Evolutionary conservation across 1,140 invertebrate species (phyloP), one percentile per base, ranked within the genome.

Genomic region (Nautilus pompilius): DNA sequence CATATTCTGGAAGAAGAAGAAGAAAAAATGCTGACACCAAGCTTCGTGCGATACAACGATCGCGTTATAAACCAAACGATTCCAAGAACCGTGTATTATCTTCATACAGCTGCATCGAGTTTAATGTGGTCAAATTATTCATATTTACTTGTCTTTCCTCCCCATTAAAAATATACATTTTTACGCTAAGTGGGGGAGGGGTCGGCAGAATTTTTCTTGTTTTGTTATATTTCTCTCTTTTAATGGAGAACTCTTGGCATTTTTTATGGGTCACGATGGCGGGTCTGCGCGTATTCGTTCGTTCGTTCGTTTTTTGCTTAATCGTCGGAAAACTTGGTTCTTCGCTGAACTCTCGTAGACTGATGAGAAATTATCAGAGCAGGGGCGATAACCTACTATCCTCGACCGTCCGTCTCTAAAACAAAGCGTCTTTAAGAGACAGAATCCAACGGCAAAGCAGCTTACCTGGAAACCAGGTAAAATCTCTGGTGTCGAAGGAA

Each of bases 381-480:
- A 62, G 36, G 4, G 20, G 20, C 53, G 30, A 3, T 29, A 26
- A 51, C 13, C 30, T 17, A 0, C 13, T 8, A 54, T 10, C 30
- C 48, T 3, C 34, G n/a, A n/a, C 10, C 1, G 33, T 24, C n/a
- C 46, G 26, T 22, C 15, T 26, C n/a, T 24, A 5, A 6, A 13
- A 4, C 6, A 17, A 46, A 32, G 13, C 33, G 20, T 46, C 8
- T 10, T 26, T 2, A 45, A 2, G 33, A 2, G 20, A 4, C 15
- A 59, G 34, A 22, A 15, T 17, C 33, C 41, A 26, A 15, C 20
- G 33, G 15, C 17, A 24, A 48, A 29, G 60, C 22, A 15, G 13
- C 58, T 58, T 55, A 68, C 67, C 61, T n/a, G 29, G 36, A 45
- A 60, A 55, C 67, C 67, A 71, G 2, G 32, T 24, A n/a, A 55